A percentile compares a stretch with the other conserved stretches of the same genome.
Conservation (phyloP, 2,888 invertebrate species). For the Phrixothrix hirtus region DNA sequence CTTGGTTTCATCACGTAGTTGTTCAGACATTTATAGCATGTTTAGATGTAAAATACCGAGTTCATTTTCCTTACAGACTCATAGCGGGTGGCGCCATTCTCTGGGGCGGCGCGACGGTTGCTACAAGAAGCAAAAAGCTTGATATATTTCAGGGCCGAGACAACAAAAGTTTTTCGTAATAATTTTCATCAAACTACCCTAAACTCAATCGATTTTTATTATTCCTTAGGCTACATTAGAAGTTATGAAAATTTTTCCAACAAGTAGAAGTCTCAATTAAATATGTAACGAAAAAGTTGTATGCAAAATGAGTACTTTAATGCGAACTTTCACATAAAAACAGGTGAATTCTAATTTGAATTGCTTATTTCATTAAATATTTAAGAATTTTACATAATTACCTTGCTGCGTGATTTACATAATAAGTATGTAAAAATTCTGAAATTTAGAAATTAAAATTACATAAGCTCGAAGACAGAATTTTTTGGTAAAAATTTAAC, state of each 20-base stretch:
- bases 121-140: background rate
- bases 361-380: slow-evolving; percentile 23
- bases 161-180: no score
- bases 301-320: slow-evolving; percentile 14
- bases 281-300: background rate
- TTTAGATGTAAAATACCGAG: slow-evolving; percentile 37
- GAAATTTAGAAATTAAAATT: slow-evolving; percentile 16
- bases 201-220: no score
- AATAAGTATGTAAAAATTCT: slow-evolving; percentile 11
- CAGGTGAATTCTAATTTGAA: slow-evolving; percentile 13
- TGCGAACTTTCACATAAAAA: slow-evolving; percentile 19
- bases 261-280: no score
- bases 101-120: slow-evolving; percentile 20
- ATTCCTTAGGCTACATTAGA: no score
- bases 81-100: slow-evolving; percentile 18
- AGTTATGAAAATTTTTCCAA: no score
- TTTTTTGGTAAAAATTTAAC: slow-evolving; percentile 3
- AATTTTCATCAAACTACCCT: no score
- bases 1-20: slow-evolving; percentile 35
- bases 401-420: slow-evolving; percentile 15
- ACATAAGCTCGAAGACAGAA: slow-evolving; percentile 6
- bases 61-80: slow-evolving; percentile 34
- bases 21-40: slow-evolving; percentile 37
- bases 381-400: slow-evolving; percentile 24
- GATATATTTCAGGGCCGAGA: no score